Evolutionary conservation across 2,888 invertebrate species (phyloP).

Genomic region (Sepiola atlantica): DNA sequence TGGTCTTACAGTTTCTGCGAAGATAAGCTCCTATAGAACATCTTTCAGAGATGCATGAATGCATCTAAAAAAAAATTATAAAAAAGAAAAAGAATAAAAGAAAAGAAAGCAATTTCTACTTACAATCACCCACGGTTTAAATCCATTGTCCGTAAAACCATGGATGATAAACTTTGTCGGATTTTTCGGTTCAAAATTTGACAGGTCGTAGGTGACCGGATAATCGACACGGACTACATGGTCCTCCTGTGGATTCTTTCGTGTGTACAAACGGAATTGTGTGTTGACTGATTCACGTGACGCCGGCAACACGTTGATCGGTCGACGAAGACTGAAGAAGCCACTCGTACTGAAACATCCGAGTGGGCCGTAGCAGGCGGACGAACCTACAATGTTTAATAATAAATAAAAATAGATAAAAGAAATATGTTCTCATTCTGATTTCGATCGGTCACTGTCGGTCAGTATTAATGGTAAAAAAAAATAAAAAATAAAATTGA

Average conservation of each 20-base stretch:
- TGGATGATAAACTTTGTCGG: constrained; percentile 62
- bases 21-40: no score
- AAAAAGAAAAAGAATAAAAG: background rate
- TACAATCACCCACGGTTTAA: constrained; percentile 62
- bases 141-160: constrained; percentile 63
- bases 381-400: constrained; percentile 55
- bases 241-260: constrained; percentile 49
- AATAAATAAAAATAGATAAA: background rate
- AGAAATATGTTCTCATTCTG: no score
- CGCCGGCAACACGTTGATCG: constrained; percentile 59
- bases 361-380: constrained; percentile 89
- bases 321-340: constrained; percentile 81
- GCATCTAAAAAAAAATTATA: no score
- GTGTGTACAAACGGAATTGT: constrained; percentile 54
- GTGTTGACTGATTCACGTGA: constrained; percentile 53
- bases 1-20: no score
- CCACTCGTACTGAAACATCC: constrained; percentile 91
- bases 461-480: no score
- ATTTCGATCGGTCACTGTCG: no score
- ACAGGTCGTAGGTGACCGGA: constrained; percentile 52
- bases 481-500: no score
- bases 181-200: constrained; percentile 55
- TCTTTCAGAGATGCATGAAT: no score
- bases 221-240: constrained; percentile 56
- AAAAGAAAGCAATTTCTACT: constrained; percentile 34